Conservation (phyloP, 2,888 invertebrate species). For the Synanthedon myopaeformis region DNA sequence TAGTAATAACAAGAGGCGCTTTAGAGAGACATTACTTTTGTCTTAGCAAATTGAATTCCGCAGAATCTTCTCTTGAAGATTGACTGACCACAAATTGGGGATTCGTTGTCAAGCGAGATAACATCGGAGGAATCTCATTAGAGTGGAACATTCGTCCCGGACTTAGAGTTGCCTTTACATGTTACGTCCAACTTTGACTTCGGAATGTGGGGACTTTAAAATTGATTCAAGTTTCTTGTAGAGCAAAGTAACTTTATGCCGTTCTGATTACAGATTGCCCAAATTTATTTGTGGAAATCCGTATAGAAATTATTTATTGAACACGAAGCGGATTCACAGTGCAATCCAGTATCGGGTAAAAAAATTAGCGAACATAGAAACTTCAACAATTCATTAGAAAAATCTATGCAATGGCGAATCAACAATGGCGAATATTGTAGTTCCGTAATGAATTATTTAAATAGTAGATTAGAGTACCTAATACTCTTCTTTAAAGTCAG, state of each 20-base stretch:
- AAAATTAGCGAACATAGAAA: too few species aligned
- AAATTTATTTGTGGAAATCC: neutral
- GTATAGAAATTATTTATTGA: neutral
- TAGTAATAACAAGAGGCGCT: constrained; percentile 19
- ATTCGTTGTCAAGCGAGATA: constrained; percentile 64
- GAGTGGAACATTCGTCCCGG: constrained; percentile 41
- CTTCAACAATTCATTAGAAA: too few species aligned
- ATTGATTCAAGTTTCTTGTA: constrained; percentile 22
- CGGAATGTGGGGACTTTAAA: constrained; percentile 35
- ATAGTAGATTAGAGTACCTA: too few species aligned
- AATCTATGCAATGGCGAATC: too few species aligned
- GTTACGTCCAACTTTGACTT: constrained; percentile 35
- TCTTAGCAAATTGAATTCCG: constrained; percentile 64
- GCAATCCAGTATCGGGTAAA: too few species aligned
- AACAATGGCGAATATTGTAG: too few species aligned
- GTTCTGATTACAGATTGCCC: neutral
- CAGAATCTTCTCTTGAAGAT: constrained; percentile 46
- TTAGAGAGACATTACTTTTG: constrained; percentile 47
- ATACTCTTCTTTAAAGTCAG: too few species aligned
- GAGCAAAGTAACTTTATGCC: constrained; percentile 4
- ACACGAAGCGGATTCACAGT: too few species aligned
- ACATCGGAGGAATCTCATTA: constrained; percentile 66
- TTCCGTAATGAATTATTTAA: too few species aligned
- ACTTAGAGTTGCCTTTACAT: constrained; percentile 34
- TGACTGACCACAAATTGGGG: constrained; percentile 67